phyloP scores from a whole-genome alignment of 1,140 invertebrate genomes.

The Phenacoccus solenopsis region DNA sequence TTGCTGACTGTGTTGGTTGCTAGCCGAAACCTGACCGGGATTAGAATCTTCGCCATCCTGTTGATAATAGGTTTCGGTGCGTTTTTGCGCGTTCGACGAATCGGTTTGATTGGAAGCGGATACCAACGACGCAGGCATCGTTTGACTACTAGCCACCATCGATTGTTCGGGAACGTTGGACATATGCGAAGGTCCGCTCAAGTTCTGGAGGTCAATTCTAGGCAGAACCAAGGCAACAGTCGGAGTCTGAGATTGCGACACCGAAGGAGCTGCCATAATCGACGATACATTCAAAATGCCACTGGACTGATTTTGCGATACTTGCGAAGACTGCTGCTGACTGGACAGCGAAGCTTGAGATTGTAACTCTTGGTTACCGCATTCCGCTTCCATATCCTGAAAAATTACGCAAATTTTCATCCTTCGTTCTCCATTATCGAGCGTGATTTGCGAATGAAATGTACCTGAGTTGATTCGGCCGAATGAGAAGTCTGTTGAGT shows the following conservation, averaged over 20 bases:
- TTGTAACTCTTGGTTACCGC: not conserved
- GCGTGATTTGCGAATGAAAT: too few species aligned
- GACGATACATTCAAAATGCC: not conserved
- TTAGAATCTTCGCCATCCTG: not conserved
- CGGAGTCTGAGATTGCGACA: not conserved
- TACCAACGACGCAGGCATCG: not conserved
- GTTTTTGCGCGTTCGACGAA: not conserved
- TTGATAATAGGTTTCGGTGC: not conserved
- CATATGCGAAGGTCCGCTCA: not conserved
- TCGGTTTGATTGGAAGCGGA: not conserved
- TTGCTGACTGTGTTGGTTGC: not conserved
- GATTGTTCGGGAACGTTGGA: not conserved
- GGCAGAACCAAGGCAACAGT: not conserved
- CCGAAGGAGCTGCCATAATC: not conserved
- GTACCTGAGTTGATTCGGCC: not conserved
- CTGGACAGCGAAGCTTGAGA: not conserved
- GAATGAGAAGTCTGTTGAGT: not conserved
- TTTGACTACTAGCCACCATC: not conserved
- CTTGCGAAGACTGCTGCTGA: not conserved
- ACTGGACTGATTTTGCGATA: not conserved
- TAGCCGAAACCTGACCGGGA: not conserved
- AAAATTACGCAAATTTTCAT: not conserved
- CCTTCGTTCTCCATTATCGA: not conserved
- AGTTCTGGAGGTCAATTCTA: not conserved
- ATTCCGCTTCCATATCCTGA: not conserved